Base-by-base conservation (phyloP, 2,888 invertebrate species). In the Fragum whitleyi region DNA sequence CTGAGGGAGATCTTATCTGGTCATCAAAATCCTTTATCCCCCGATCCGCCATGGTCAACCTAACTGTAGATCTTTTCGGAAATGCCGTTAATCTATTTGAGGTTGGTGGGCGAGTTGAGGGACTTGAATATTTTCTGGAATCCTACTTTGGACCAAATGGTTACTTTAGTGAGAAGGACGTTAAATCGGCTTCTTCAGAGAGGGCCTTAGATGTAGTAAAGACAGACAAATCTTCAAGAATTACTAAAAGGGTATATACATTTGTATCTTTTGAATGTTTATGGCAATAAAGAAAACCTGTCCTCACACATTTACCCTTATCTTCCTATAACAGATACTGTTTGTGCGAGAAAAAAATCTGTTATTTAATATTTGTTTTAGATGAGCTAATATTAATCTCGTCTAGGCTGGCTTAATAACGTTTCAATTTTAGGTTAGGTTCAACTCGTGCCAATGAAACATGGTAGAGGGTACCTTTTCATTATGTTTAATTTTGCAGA, bases 1-100 rank as follows among this genome's bases (percentile, higher is more conserved):
- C 90, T 36, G 94, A 94, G 62, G 87, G 90, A 72, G 93, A 94
- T 78, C 61, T 94, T 29, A 92, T 94, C 81, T 93, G 91, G 90
- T 92, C 93, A 14, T 86, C 91, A 14, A 89, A 92, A 68, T 92
- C 93, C 5, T 93, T 92, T 81, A 83, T 94, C 11, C 94, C 94
- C 2, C 83, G 94, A 72, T 93, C 93, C 29, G 92, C 89, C 47
- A 92, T 89, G 86, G 79, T 93, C 70, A 94, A 94, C 83, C 84
- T 94, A 29, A 94, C 94, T 6, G 88, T 93, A 2, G 93, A 94
- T 72, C 85, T 94, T 23, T 94, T 94, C 79, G 98, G 98, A 0
- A 97, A 97, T 92, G 97, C 97, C 0, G 96, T 98, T 76, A 98
- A 98, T 93, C 93, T 97, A 61, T 95, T 97, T 85, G 97, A 98